Conservation (phyloP, 2,888 invertebrate genomes). For the Cheilosia vernalis region DNA sequence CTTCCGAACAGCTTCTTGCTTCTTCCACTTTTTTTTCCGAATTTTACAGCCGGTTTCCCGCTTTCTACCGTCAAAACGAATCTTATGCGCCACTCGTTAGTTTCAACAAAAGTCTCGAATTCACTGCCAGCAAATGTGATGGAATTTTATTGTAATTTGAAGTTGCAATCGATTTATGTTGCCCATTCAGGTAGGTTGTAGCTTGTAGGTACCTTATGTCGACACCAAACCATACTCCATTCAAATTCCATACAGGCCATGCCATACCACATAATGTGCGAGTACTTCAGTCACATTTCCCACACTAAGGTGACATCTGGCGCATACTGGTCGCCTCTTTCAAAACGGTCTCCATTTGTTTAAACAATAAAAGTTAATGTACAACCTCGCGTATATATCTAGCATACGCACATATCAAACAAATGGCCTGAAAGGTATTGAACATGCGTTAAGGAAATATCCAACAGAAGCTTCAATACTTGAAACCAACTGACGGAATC, state of each 20-base stretch:
- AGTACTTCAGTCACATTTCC: constrained; percentile 39
- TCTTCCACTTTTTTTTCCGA: too few relatives aligned
- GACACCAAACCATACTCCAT: neutral
- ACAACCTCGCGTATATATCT: constrained; percentile 14
- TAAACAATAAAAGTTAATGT: constrained; percentile 70
- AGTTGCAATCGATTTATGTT: too few relatives aligned
- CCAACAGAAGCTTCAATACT: constrained; percentile 55
- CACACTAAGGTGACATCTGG: constrained; percentile 59
- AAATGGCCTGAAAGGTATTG: constrained; percentile 29
- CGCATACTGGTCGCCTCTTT: constrained; percentile 28
- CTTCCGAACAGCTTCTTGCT: too few relatives aligned
- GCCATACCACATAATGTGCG: neutral
- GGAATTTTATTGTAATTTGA: too few relatives aligned
- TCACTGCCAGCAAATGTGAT: too few relatives aligned
- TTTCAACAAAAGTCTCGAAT: too few relatives aligned
- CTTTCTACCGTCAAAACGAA: too few relatives aligned
- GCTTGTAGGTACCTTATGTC: too few relatives aligned
- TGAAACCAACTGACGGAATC: constrained; percentile 72
- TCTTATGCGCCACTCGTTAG: too few relatives aligned
- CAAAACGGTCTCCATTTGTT: constrained; percentile 34
- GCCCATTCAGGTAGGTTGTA: too few relatives aligned
- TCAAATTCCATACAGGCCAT: neutral
- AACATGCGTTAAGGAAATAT: constrained; percentile 50
- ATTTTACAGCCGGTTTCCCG: too few relatives aligned
- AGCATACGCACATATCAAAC: neutral